phyloP scores from a whole-genome alignment of 2,113 vertebrate species.

The Reinhardtius hippoglossoides region DNA sequence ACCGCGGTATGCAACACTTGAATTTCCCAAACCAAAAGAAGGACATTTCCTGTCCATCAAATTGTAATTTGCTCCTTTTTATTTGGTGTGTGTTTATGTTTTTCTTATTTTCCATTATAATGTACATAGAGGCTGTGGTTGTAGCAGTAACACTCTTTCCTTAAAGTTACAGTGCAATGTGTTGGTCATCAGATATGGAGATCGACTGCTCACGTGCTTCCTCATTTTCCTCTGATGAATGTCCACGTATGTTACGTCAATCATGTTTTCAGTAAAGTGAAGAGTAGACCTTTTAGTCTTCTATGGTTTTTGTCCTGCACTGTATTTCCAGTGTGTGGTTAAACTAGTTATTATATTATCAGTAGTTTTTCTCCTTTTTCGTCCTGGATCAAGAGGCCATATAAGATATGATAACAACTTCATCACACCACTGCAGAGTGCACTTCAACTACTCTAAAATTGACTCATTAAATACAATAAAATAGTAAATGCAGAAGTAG shows the following conservation, averaged over 20 bases:
- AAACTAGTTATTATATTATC: neutral
- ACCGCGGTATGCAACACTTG: conserved; percentile 1
- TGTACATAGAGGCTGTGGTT: neutral
- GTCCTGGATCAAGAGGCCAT: no score
- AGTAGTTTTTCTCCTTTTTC: neutral
- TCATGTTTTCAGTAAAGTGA: neutral
- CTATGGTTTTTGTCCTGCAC: neutral
- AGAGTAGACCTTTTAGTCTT: no score
- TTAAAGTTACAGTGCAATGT: neutral
- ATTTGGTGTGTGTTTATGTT: neutral
- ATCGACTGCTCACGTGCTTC: conserved; percentile 1
- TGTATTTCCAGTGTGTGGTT: neutral
- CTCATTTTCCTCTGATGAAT: neutral
- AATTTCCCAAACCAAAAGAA: neutral
- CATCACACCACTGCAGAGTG: no score
- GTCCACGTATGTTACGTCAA: neutral
- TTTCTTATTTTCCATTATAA: neutral
- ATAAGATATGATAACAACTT: no score
- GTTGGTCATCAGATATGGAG: conserved; percentile 3
- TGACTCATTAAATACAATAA: neutral
- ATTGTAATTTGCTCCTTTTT: neutral
- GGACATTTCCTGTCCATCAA: neutral
- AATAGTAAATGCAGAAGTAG: neutral
- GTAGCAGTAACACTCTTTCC: neutral
- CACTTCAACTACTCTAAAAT: neutral